Conservation (phyloP, 2,888 invertebrate species). For the Lepidocyrtoides sp. region DNA sequence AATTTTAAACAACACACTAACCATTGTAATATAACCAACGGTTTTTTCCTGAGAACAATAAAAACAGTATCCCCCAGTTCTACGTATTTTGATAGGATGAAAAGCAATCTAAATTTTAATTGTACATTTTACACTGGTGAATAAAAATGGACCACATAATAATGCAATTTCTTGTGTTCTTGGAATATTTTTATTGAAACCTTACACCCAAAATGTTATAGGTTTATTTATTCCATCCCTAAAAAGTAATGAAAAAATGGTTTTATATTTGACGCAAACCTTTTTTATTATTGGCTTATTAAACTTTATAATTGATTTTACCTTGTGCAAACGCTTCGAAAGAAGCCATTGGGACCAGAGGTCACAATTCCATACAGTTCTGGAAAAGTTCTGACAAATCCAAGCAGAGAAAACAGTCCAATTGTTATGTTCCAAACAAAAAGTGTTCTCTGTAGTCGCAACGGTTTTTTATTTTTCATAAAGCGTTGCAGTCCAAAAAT, state of each 20-base stretch:
- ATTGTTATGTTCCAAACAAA: conserved; percentile 97
- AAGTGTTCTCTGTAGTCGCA: conserved; percentile 94
- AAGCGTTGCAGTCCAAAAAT: conserved; percentile 97
- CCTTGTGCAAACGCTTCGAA: conserved; percentile 81
- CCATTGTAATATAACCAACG: conserved; percentile 84
- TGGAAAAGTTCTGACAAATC: conserved; percentile 79
- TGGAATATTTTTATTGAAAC: conserved; percentile 87
- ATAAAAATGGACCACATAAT: too few relatives aligned
- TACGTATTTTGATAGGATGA: conserved; percentile 78
- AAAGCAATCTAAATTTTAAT: conserved; percentile 78
- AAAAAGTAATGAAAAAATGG: conserved; percentile 93
- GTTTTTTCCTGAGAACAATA: conserved; percentile 83
- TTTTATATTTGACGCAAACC: too few relatives aligned
- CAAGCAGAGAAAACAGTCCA: conserved; percentile 88
- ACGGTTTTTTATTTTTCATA: conserved; percentile 97
- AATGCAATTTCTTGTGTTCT: too few relatives aligned
- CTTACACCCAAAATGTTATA: conserved; percentile 89
- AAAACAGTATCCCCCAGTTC: conserved; percentile 83
- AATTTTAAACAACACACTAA: too few relatives aligned
- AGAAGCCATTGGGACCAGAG: conserved; percentile 87
- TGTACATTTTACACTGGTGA: too few relatives aligned
- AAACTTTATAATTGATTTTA: conserved; percentile 87
- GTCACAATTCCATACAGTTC: conserved; percentile 78
- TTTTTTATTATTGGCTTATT: too few relatives aligned
- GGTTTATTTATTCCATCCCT: conserved; percentile 82